These are phyloP conservation scores for Syngnathus scovelli DNA, from an alignment of 2,113 vertebrate genomes.

Conservation along the genomic window DNA sequence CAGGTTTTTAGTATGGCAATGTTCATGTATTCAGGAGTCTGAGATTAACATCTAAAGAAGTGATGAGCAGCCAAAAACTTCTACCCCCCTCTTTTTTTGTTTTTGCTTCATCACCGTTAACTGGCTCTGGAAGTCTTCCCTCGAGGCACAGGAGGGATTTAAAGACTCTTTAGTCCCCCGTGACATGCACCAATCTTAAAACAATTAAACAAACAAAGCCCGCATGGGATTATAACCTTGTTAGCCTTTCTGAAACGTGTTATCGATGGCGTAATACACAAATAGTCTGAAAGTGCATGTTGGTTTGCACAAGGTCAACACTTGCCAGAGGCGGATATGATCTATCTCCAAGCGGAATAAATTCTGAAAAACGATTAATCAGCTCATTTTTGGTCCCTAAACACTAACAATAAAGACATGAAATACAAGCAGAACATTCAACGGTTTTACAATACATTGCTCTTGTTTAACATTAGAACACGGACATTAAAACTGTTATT, in stretches of 20 bases:
- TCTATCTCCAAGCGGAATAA: not conserved
- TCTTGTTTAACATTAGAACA: too few relatives aligned
- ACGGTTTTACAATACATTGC: too few relatives aligned
- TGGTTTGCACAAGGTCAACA: not conserved
- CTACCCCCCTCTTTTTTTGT: too few relatives aligned
- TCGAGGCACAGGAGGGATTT: conserved; percentile 2
- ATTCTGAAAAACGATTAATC: too few relatives aligned
- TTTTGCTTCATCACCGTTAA: not conserved
- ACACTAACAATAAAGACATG: too few relatives aligned
- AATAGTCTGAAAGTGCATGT: not conserved
- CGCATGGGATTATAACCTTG: not conserved
- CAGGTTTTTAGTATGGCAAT: conserved; percentile 4
- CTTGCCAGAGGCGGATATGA: not conserved
- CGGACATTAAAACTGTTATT: too few relatives aligned
- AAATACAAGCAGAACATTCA: too few relatives aligned
- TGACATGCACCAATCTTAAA: conserved; percentile 8
- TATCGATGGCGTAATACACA: not conserved
- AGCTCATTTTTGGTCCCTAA: too few relatives aligned
- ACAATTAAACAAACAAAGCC: conserved; percentile 10
- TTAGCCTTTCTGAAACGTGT: conserved; percentile 1
- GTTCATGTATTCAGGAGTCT: not conserved
- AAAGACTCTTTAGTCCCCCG: not conserved
- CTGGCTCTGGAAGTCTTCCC: not conserved
- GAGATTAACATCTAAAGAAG: not conserved
- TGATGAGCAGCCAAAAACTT: not conserved